These are phyloP conservation scores for Scaptomyza flava DNA, from an alignment of 2,888 invertebrate genomes.

Conservation along the genomic window DNA sequence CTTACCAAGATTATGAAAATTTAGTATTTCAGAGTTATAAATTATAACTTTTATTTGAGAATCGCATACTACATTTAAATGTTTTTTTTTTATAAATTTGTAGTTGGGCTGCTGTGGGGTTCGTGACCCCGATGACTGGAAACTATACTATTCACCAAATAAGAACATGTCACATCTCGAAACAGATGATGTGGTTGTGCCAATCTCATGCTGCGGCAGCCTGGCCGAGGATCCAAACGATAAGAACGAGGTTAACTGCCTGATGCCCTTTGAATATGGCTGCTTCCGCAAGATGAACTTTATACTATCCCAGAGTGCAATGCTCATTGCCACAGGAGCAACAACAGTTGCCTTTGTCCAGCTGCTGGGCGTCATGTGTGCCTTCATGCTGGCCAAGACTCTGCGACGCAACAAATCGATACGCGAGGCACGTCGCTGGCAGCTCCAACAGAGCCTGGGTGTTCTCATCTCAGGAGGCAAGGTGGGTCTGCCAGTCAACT, in stretches of 20 bases:
- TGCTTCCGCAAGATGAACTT: constrained; percentile 87
- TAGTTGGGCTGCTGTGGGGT: constrained; percentile 90
- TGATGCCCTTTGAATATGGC: constrained; percentile 84
- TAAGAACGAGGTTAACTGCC: constrained; percentile 67
- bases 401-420: constrained; percentile 91
- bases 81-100: neutral
- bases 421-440: constrained; percentile 89
- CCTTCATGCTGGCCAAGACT: constrained; percentile 94
- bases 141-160: constrained; percentile 61
- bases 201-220: constrained; percentile 87
- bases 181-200: constrained; percentile 83
- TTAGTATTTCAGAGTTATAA: too few relatives aligned
- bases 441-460: constrained; percentile 85
- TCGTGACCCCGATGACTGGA: constrained; percentile 87
- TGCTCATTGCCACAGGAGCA: constrained; percentile 90
- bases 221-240: constrained; percentile 45
- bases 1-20: too few relatives aligned
- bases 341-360: constrained; percentile 92
- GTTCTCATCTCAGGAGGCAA: constrained; percentile 82
- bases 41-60: too few relatives aligned
- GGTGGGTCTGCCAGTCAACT: constrained; percentile 72
- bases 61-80: too few relatives aligned
- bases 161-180: constrained; percentile 52
- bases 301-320: constrained; percentile 89
- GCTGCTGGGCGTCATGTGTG: constrained; percentile 94